Percentiles rank a stretch among this genome's conserved stretches.
Evolutionary conservation across 2,113 vertebrate species (phyloP).

Genomic region (Pluvialis apricaria): DNA sequence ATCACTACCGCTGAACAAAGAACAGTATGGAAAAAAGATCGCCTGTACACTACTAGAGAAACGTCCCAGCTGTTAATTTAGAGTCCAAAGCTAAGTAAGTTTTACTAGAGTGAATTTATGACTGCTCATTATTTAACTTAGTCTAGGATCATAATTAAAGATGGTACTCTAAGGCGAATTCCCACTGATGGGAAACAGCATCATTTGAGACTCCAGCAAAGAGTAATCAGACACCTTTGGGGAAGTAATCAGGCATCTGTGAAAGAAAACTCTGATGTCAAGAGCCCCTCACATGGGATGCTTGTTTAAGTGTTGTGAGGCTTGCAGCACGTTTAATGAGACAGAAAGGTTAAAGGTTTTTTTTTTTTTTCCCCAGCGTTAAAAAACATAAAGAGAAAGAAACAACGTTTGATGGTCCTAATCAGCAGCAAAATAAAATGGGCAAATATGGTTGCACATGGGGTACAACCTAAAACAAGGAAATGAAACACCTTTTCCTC

Average conservation of each 20-base stretch:
- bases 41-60: not conserved
- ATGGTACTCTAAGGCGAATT: conserved; percentile 29
- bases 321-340: conserved; percentile 30
- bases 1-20: not conserved
- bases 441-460: not conserved
- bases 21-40: not conserved
- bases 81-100: conserved; percentile 36
- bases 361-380: not conserved
- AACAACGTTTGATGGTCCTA: not conserved
- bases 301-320: conserved; percentile 29
- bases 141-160: conserved; percentile 63
- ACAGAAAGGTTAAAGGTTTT: conserved; percentile 36
- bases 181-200: conserved; percentile 37
- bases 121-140: conserved; percentile 60
- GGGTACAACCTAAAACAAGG: not conserved
- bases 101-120: conserved; percentile 46
- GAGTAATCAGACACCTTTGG: conserved; percentile 63
- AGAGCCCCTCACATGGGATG: conserved; percentile 37
- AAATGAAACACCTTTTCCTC: conserved; percentile 50
- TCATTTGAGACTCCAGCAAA: conserved; percentile 31
- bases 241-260: conserved; percentile 55
- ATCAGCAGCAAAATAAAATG: conserved; percentile 6
- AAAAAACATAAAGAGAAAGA: conserved; percentile 14
- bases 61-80: conserved; percentile 24
- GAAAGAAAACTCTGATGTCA: conserved; percentile 60